These are phyloP conservation scores for Chrysoperla carnea DNA, from an alignment of 1,140 invertebrate species.

Conservation along the genomic window DNA sequence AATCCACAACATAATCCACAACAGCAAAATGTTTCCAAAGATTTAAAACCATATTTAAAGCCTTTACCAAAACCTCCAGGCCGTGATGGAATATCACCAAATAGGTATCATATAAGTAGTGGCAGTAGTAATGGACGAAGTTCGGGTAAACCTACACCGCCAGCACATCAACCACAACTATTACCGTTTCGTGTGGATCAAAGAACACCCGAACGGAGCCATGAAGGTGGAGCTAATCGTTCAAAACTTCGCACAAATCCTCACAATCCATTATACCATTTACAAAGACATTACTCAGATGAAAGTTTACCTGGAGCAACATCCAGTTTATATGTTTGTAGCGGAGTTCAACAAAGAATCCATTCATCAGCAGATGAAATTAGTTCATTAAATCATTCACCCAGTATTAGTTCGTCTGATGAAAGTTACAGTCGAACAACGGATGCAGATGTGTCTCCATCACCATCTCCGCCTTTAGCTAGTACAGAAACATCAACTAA, in stretches of 20 bases:
- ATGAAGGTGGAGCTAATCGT: constrained; percentile 9
- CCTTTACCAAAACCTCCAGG: constrained; percentile 34
- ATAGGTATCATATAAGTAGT: constrained; percentile 9
- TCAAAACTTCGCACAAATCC: constrained; percentile 15
- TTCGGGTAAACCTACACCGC: constrained; percentile 7
- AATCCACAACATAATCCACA: constrained; percentile 1
- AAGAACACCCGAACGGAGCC: constrained; percentile 10
- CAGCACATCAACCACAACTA: constrained; percentile 9
- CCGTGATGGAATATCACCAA: constrained; percentile 18
- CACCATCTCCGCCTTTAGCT: constrained; percentile 33
- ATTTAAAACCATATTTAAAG: constrained; percentile 30
- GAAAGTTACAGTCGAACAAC: constrained; percentile 63
- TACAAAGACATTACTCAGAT: constrained; percentile 37
- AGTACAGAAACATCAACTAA: constrained; percentile 22
- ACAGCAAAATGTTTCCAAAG: constrained; percentile 3
- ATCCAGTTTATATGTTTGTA: constrained; percentile 14
- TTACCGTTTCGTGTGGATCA: constrained; percentile 13
- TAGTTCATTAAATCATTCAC: constrained; percentile 57
- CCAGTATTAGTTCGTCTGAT: constrained; percentile 60
- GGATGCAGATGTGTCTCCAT: constrained; percentile 41
- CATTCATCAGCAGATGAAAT: constrained; percentile 66
- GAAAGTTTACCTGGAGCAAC: constrained; percentile 36
- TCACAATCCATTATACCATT: constrained; percentile 23
- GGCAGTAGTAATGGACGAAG: constrained; percentile 11
- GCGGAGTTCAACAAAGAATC: constrained; percentile 25